Percentiles rank a stretch among this genome's conserved stretches.
These are phyloP conservation scores for Orius laevigatus DNA, from an alignment of 1,140 invertebrate genomes.

Conservation along the genomic window DNA sequence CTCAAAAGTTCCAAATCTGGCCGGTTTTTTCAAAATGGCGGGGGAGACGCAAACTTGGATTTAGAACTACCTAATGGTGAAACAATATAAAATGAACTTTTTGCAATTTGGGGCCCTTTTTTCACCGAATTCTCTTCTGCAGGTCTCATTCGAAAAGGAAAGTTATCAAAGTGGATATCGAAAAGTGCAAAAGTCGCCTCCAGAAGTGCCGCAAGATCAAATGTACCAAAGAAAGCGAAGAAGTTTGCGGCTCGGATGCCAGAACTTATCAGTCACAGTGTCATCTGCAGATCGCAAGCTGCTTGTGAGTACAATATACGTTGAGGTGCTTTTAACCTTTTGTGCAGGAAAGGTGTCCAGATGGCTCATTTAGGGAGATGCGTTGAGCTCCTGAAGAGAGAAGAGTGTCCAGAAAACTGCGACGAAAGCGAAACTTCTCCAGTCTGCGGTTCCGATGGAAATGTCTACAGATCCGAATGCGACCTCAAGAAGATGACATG, in stretches of 20 bases:
- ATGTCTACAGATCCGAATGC: slow-evolving; percentile 80
- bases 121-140: background rate
- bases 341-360: slow-evolving; percentile 58
- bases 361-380: slow-evolving; percentile 74
- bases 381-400: slow-evolving; percentile 50
- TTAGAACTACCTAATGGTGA: too few relatives aligned
- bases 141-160: slow-evolving; percentile 31
- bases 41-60: too few relatives aligned
- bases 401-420: slow-evolving; percentile 54
- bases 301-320: slow-evolving; percentile 49
- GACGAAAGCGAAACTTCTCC: slow-evolving; percentile 50
- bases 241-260: slow-evolving; percentile 72
- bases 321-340: too few relatives aligned
- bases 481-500: slow-evolving; percentile 71
- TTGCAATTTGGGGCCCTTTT: too few relatives aligned
- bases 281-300: slow-evolving; percentile 61
- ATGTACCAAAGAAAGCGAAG: slow-evolving; percentile 39
- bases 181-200: slow-evolving; percentile 53
- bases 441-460: slow-evolving; percentile 80
- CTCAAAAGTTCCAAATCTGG: too few relatives aligned
- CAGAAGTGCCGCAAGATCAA: slow-evolving; percentile 55
- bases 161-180: slow-evolving; percentile 50
- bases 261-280: slow-evolving; percentile 67
- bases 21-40: too few relatives aligned
- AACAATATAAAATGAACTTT: background rate